Conservation (phyloP, 2,888 invertebrate species). For the Fissipunctia ypsillon region DNA sequence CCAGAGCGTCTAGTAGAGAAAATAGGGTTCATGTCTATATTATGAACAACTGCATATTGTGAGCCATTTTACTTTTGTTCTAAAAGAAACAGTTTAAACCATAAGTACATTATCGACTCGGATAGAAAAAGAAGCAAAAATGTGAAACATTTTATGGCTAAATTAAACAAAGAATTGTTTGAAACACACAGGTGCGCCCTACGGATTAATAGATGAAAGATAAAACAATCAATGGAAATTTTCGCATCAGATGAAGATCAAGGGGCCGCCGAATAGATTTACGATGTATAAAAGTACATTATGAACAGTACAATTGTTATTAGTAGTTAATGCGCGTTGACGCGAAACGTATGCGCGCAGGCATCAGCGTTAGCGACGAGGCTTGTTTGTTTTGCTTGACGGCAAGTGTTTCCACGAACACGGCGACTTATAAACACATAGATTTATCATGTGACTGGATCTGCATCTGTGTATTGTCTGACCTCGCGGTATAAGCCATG, state of each 20-base stretch:
- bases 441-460: conserved; percentile 58
- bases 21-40: conserved; percentile 11
- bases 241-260: conserved; percentile 51
- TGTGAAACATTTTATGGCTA: conserved; percentile 33
- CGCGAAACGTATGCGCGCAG: conserved; percentile 55
- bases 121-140: conserved; percentile 16
- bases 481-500: conserved; percentile 44
- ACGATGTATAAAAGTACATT: conserved; percentile 64
- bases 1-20: conserved; percentile 22
- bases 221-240: conserved; percentile 47
- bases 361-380: conserved; percentile 34
- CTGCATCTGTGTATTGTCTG: conserved; percentile 52
- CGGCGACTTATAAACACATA: conserved; percentile 62
- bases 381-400: conserved; percentile 64
- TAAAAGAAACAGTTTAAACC: conserved; percentile 26
- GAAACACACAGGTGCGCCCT: conserved; percentile 54
- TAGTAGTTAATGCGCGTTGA: conserved; percentile 63
- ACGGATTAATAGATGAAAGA: conserved; percentile 44
- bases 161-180: conserved; percentile 45
- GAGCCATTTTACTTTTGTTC: conserved; percentile 6
- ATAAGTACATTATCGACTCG: conserved; percentile 32
- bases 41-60: background rate
- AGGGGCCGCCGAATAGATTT: conserved; percentile 57
- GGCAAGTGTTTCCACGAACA: conserved; percentile 66
- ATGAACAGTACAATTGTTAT: conserved; percentile 67